These are phyloP conservation scores for Fopius arisanus DNA, from an alignment of 1,140 invertebrate species.

Conservation along the genomic window DNA sequence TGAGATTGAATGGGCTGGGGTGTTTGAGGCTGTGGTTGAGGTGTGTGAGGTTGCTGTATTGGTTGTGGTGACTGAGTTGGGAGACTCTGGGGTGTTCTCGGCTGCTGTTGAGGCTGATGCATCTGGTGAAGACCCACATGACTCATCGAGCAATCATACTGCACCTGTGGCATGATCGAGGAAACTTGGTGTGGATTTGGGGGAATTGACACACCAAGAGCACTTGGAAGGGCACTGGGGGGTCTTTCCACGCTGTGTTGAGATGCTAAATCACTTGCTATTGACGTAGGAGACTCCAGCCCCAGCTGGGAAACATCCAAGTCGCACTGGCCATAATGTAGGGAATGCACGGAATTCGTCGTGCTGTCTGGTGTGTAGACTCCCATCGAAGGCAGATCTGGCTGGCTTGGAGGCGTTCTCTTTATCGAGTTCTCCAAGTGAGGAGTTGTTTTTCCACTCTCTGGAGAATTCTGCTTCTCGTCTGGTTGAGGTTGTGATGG, in stretches of 20 bases:
- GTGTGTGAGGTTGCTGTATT: slow-evolving; percentile 54
- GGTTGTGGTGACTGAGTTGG: slow-evolving; percentile 59
- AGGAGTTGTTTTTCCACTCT: slow-evolving; percentile 69
- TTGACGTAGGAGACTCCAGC: slow-evolving; percentile 86
- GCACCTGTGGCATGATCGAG: slow-evolving; percentile 50
- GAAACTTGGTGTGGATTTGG: slow-evolving; percentile 54
- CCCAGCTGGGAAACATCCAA: slow-evolving; percentile 84
- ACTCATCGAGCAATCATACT: slow-evolving; percentile 57
- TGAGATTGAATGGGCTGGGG: slow-evolving; percentile 55
- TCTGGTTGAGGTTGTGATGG: slow-evolving; percentile 50
- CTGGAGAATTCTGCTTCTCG: slow-evolving; percentile 58
- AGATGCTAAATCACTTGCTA: slow-evolving; percentile 83
- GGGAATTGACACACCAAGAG: slow-evolving; percentile 47
- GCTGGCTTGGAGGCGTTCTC: slow-evolving; percentile 67
- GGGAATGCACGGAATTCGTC: slow-evolving; percentile 83
- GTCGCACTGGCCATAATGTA: slow-evolving; percentile 82
- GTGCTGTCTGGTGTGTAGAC: slow-evolving; percentile 86
- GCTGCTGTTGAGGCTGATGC: slow-evolving; percentile 58
- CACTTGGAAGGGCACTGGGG: slow-evolving; percentile 57
- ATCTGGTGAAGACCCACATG: slow-evolving; percentile 56
- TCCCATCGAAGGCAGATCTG: slow-evolving; percentile 78
- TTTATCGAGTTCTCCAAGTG: slow-evolving; percentile 68
- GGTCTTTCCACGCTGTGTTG: slow-evolving; percentile 76
- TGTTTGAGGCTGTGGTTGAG: slow-evolving; percentile 54
- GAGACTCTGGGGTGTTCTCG: slow-evolving; percentile 55